These are phyloP conservation scores for Saccostrea echinata DNA, from an alignment of 1,140 invertebrate genomes.

Conservation along the genomic window DNA sequence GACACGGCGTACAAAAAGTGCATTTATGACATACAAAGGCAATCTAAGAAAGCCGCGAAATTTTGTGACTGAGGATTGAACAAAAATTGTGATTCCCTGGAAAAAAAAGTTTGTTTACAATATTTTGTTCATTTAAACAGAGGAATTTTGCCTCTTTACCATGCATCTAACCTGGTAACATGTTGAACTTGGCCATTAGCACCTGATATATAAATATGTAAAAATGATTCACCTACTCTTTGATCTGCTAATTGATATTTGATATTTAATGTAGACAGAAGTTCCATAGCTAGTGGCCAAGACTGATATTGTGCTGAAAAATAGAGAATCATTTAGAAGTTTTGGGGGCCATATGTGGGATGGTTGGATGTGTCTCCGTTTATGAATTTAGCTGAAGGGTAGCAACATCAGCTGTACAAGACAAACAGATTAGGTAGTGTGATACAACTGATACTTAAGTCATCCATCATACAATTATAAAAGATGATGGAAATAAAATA, in stretches of 20 bases:
- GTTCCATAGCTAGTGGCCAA: background rate
- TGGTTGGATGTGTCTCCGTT: background rate
- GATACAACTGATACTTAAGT: background rate
- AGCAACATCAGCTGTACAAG: background rate
- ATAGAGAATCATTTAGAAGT: background rate
- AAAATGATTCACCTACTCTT: background rate
- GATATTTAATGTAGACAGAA: background rate
- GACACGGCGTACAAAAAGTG: no score
- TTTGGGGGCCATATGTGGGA: background rate
- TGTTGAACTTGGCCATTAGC: background rate
- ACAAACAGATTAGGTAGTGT: background rate
- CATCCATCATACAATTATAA: background rate
- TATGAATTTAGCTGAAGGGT: background rate
- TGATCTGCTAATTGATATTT: slow-evolving; percentile 15
- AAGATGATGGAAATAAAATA: background rate
- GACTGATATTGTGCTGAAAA: background rate
- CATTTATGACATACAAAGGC: no score
- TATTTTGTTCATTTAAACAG: background rate
- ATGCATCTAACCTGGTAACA: background rate
- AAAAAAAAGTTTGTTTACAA: no score
- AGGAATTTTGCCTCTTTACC: background rate
- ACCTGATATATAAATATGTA: background rate
- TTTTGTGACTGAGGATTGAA: no score
- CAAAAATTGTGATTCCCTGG: no score
- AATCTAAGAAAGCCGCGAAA: no score